phyloP scores from a whole-genome alignment of 2,888 invertebrate genomes.

The Xestia rhomboidea region DNA sequence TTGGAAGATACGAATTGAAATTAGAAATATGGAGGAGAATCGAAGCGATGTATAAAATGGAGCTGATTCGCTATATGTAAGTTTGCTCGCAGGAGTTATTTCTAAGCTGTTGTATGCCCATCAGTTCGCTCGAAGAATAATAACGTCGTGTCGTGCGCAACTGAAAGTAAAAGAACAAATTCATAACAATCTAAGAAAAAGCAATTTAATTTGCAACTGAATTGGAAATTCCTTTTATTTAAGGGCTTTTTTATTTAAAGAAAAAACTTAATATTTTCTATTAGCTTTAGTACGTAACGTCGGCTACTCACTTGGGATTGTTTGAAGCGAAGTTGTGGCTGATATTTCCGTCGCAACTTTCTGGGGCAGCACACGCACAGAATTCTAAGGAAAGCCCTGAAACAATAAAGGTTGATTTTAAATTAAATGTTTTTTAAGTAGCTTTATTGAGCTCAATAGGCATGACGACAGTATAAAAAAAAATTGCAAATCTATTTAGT shows the following conservation, averaged over 20 bases:
- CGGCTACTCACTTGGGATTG: conserved; percentile 93
- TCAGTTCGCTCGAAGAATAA: conserved; percentile 95
- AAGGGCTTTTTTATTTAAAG: conserved; percentile 48
- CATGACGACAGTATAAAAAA: too few species aligned
- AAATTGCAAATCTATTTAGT: too few species aligned
- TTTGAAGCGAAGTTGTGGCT: conserved; percentile 96
- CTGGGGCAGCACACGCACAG: conserved; percentile 97
- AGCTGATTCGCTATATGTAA: conserved; percentile 92
- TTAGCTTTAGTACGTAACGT: conserved; percentile 31
- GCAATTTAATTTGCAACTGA: conserved; percentile 63
- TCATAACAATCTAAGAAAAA: conserved; percentile 72
- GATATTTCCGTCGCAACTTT: conserved; percentile 94
- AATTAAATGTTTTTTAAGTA: conserved; percentile 30
- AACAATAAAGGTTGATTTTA: conserved; percentile 78
- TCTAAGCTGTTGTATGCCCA: conserved; percentile 93
- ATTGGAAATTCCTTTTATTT: conserved; percentile 59
- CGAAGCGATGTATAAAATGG: conserved; percentile 67
- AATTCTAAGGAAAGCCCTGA: conserved; percentile 97
- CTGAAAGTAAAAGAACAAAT: conserved; percentile 91
- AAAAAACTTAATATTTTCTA: conserved; percentile 74
- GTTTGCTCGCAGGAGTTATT: conserved; percentile 96
- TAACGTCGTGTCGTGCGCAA: conserved; percentile 93
- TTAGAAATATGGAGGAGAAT: conserved; percentile 78
- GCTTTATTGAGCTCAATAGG: conserved; percentile 22
- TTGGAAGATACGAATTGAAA: conserved; percentile 75